phyloP scores from a whole-genome alignment of 2,113 vertebrate genomes.

The Motacilla tschutschensis region DNA sequence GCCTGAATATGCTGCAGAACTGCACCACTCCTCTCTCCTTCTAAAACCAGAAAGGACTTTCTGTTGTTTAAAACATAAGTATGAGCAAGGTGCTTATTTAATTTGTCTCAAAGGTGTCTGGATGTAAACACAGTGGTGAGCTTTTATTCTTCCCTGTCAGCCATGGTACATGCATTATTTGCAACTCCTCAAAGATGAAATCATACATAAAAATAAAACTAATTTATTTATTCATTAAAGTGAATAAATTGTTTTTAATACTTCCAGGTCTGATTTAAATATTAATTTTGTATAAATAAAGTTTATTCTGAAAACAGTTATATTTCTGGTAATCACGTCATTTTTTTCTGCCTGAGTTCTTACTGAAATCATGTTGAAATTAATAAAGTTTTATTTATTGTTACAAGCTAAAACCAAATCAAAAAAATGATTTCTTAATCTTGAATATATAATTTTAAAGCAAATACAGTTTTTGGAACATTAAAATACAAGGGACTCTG shows the following conservation, averaged over 20 bases:
- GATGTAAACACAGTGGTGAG: slow-evolving; percentile 1
- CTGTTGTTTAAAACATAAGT: background rate
- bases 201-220: slow-evolving; percentile 76
- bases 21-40: background rate
- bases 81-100: background rate
- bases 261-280: slow-evolving; percentile 74
- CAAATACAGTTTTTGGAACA: slow-evolving; percentile 67
- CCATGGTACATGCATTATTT: slow-evolving; percentile 30
- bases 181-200: slow-evolving; percentile 72
- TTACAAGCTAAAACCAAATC: slow-evolving; percentile 69
- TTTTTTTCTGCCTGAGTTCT: slow-evolving; percentile 78
- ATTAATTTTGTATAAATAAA: slow-evolving; percentile 75
- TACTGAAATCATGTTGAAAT: slow-evolving; percentile 71
- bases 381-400: slow-evolving; percentile 66
- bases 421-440: slow-evolving; percentile 54
- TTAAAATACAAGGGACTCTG: slow-evolving; percentile 69
- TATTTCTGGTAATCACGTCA: slow-evolving; percentile 63
- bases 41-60: background rate
- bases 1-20: background rate
- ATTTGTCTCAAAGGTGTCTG: slow-evolving; percentile 39
- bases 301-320: slow-evolving; percentile 72
- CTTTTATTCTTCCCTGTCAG: slow-evolving; percentile 30
- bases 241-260: slow-evolving; percentile 72
- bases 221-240: slow-evolving; percentile 78
- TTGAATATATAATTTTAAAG: slow-evolving; percentile 68